Evolutionary conservation across 2,797 vertebrate species (phyloP).

Genomic region (Borostomias antarcticus): DNA sequence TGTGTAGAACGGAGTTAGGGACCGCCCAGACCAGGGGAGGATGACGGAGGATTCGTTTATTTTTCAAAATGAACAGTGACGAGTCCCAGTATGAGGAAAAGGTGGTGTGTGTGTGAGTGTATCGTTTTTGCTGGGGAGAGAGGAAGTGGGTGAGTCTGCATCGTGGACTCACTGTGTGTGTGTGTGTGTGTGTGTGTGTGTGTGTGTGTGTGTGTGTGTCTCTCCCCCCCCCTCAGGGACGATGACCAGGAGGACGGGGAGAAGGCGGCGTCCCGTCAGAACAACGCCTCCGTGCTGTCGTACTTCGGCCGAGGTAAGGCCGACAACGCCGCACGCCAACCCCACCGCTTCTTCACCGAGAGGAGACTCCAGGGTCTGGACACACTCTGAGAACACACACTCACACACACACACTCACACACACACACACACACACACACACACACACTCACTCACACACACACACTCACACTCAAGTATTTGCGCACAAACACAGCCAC

Average conservation of each 20-base stretch:
- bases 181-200: not conserved
- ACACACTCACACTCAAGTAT: conserved; percentile 8
- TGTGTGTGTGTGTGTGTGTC: not conserved
- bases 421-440: conserved; percentile 6
- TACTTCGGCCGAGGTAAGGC: conserved; percentile 68
- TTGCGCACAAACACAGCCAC: not conserved
- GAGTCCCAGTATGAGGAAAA: too few relatives aligned
- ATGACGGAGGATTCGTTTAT: not conserved
- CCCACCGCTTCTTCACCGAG: conserved; percentile 69
- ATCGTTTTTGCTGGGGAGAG: too few relatives aligned
- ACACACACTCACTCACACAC: conserved; percentile 2
- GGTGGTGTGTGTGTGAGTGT: too few relatives aligned
- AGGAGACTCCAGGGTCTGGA: conserved; percentile 59
- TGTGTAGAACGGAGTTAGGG: too few relatives aligned
- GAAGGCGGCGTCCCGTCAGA: conserved; percentile 66
- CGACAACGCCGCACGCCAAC: conserved; percentile 33
- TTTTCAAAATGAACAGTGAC: too few relatives aligned
- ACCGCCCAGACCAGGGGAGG: not conserved
- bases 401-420: conserved; percentile 3
- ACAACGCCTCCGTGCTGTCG: conserved; percentile 73
- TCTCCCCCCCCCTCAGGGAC: conserved; percentile 71
- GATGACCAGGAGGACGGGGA: conserved; percentile 73
- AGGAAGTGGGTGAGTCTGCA: not conserved
- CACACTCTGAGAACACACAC: conserved; percentile 66
- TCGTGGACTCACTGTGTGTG: not conserved